phyloP scores from a whole-genome alignment of 1,140 invertebrate species.

The Aphis craccivora region DNA sequence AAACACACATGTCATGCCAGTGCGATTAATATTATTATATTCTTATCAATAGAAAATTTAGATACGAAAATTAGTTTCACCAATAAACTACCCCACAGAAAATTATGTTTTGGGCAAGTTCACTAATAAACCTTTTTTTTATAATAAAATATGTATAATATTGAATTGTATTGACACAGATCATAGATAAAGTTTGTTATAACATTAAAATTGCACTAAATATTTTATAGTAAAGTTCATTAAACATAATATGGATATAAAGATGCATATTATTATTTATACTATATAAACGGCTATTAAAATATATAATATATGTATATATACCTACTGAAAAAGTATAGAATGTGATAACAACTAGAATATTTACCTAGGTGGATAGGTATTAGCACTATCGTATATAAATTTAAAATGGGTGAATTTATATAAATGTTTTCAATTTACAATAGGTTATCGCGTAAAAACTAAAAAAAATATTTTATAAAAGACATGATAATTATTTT shows the following conservation, averaged over 20 bases:
- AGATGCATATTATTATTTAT: background rate
- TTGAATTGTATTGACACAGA: background rate
- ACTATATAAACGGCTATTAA: background rate
- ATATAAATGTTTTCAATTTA: background rate
- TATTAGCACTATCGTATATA: background rate
- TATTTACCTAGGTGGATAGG: background rate
- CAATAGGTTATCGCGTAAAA: background rate
- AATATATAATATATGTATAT: background rate
- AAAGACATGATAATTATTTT: background rate
- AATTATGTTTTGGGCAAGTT: background rate
- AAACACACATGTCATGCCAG: background rate
- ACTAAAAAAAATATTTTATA: no score
- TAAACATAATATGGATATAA: background rate
- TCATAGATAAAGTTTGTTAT: background rate
- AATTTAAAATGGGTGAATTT: background rate
- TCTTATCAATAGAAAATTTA: background rate
- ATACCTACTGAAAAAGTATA: background rate
- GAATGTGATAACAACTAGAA: background rate
- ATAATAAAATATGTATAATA: background rate
- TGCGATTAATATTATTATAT: background rate
- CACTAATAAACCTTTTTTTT: background rate
- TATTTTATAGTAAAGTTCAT: background rate
- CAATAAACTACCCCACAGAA: background rate
- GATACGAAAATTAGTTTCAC: no score
- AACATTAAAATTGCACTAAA: background rate